Conservation (phyloP, 2,797 vertebrate genomes). For the Gallinago solitaria region DNA sequence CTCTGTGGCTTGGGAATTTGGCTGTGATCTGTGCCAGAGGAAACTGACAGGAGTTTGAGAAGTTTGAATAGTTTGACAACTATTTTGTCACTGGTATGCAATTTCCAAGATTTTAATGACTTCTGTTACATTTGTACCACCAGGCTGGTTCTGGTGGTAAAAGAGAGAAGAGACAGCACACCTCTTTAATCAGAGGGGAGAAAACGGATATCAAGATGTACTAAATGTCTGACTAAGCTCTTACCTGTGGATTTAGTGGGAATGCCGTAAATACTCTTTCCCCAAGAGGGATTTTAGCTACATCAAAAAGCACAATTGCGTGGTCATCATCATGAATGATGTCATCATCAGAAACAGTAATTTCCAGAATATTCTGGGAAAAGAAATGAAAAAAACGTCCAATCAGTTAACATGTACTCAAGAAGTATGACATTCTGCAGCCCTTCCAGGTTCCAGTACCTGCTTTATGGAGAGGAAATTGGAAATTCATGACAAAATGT, state of each 20-base stretch:
- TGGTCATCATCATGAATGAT: constrained; percentile 62
- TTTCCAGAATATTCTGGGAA: constrained; percentile 83
- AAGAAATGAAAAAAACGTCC: neutral
- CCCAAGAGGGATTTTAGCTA: constrained; percentile 74
- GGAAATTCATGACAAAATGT: neutral
- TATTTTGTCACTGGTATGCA: neutral
- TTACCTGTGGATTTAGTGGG: constrained; percentile 73
- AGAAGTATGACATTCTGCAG: neutral
- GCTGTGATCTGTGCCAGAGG: neutral
- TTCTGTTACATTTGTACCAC: neutral
- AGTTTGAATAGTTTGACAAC: neutral
- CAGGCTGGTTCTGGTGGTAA: neutral
- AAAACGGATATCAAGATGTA: neutral
- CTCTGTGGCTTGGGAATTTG: neutral
- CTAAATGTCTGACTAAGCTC: neutral
- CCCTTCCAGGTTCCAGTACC: neutral
- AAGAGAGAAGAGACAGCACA: neutral
- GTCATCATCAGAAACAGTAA: constrained; percentile 82
- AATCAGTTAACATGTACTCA: neutral
- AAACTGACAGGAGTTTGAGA: neutral
- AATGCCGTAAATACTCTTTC: constrained; percentile 74
- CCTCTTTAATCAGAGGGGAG: neutral
- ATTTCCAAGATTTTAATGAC: neutral
- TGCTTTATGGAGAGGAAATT: neutral
- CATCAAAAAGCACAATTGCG: constrained; percentile 80